Base-by-base conservation (phyloP, 2,797 vertebrate species). In the Phalloptychus januarius region DNA sequence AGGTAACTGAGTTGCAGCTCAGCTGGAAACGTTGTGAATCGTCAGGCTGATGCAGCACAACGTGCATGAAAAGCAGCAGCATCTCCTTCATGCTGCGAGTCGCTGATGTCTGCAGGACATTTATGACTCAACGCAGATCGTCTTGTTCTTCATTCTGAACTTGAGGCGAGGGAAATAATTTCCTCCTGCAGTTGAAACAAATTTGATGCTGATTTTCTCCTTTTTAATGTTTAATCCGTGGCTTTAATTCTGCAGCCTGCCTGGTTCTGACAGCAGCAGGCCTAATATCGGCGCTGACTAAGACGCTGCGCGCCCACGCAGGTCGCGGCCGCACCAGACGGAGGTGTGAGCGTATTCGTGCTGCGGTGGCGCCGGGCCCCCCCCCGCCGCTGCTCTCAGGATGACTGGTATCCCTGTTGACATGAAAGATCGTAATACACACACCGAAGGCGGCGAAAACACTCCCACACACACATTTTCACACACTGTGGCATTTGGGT, bases 371-470 rank as follows among this genome's bases (percentile, higher is more conserved):
- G 25, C 23, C 52, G 63, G 79, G 75, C 71, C 72, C 52, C 63
- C 63, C 79, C 83, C 87, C 71, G 2, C 6, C 28, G 15, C 82
- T 72, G 70, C 72, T 91, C 74, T 84, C 67, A 13, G 85, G 82
- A 92, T 94, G 93, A 93, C 86, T 91, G 85, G 74, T 74, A 71
- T 79, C 76, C 77, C 74, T 46, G 50, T 81, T 71, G 46, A 78
- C 42, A 83, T 79, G 20, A 80, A 70, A 70, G 67, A 40, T 70
- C 67, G 15, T 40, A 8, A 44, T 13, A 70, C 65, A 69, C 67
- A 70, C 25, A 70, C 11, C 18, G 2, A 36, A 25, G 77, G 48
- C 40, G 63, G 31, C 23, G 72, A 54, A 45, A 74, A 54, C 63
- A 48, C 76, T 73, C 54, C 23, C 23, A 78, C 82, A 78, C 77